Evolutionary conservation across 2,113 vertebrate species (phyloP), one percentile per base, ranked within the genome.

Genomic region (Nyctibius bracteatus): DNA sequence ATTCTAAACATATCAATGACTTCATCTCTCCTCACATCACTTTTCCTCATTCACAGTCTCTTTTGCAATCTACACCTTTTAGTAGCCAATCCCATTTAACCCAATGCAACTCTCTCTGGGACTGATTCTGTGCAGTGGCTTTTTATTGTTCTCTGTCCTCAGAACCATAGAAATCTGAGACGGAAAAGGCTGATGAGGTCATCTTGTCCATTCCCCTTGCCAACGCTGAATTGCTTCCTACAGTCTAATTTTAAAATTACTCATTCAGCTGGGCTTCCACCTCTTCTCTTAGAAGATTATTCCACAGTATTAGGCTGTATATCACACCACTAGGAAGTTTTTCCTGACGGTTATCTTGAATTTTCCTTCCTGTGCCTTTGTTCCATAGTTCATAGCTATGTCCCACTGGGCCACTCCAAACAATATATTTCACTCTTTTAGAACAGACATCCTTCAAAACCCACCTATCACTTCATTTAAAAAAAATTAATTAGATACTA

Each of bases 161-260:
- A 77, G 80, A 94, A 92, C 80, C 80, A 28, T 62, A 92, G 96
- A 96, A 95, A 96, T 91, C 44, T 95, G 94, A 97, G 92, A 93
- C 73, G 95, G 73, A 96, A 94, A 96, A 88, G 68, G 61, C 88
- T 87, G 79, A 95, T 96, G 95, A 97, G 66, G 81, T 97, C 92
- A 97, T 88, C 91, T 91, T 88, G 82, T 97, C 94, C 91, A 39
- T 85, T 87, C 19, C 22, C 39, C 43, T 88, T 96, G 94, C 96
- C 95, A 96, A 74, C 0, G 13, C 44, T 93, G 92, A 96, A 92
- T 96, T 94, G 72, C 88, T 94, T 95, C 96, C 94, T 95, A 92
- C 35, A 41, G 79, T 66, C 75, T 96, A 93, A 96, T 93, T 96
- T 96, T 79, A 95, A 95, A 95, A 97, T 95, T 94, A 96, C 61